phyloP scores from a whole-genome alignment of 2,113 vertebrate species.

The Bufo bufo region DNA sequence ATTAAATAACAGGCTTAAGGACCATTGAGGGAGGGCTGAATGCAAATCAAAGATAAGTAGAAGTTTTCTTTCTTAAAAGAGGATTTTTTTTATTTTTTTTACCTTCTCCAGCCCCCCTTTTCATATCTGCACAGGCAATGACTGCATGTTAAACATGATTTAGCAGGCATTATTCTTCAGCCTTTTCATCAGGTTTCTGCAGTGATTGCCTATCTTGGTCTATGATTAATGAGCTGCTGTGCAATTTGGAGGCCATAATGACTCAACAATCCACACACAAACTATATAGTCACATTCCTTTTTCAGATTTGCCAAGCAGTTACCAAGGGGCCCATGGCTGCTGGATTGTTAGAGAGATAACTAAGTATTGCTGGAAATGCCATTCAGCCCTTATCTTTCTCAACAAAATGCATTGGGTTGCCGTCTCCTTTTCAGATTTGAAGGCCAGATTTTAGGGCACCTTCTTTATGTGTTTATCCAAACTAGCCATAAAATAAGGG shows the following conservation, averaged over 20 bases:
- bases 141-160: slow-evolving; percentile 86
- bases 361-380: slow-evolving; percentile 78
- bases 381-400: slow-evolving; percentile 78
- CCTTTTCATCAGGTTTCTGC: slow-evolving; percentile 76
- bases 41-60: slow-evolving; percentile 90
- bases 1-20: slow-evolving; percentile 88
- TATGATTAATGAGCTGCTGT: slow-evolving; percentile 88
- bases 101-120: slow-evolving; percentile 69
- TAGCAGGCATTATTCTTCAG: slow-evolving; percentile 77
- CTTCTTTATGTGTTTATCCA: slow-evolving; percentile 58
- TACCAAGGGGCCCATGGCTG: slow-evolving; percentile 78
- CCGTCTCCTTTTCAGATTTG: slow-evolving; percentile 76
- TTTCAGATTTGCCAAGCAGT: slow-evolving; percentile 84
- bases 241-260: slow-evolving; percentile 85
- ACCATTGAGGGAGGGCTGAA: slow-evolving; percentile 84
- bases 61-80: slow-evolving; percentile 86
- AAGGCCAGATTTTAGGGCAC: slow-evolving; percentile 67
- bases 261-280: slow-evolving; percentile 79
- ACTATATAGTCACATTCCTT: slow-evolving; percentile 83
- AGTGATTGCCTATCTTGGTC: slow-evolving; percentile 82
- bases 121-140: slow-evolving; percentile 82
- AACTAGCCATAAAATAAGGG: slow-evolving; percentile 60
- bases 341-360: slow-evolving; percentile 82
- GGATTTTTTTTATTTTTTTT: slow-evolving; percentile 73
- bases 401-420: slow-evolving; percentile 68